Evolutionary conservation across 2,888 invertebrate genomes (phyloP).

Genomic region (Tillus elongatus): DNA sequence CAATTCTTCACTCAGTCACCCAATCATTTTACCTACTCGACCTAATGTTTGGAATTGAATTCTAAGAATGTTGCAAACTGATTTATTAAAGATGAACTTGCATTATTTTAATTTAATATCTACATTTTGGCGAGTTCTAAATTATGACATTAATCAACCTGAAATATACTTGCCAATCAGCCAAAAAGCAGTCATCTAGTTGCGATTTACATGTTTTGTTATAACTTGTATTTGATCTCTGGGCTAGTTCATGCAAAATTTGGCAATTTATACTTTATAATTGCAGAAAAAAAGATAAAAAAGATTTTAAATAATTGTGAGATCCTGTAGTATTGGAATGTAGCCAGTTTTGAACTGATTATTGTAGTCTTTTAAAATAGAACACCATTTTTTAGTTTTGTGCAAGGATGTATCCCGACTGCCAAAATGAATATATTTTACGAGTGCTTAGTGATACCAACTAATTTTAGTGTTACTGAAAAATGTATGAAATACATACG

Average conservation of each 20-base stretch:
- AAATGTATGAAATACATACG: conserved; percentile 20
- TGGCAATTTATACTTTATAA: no score
- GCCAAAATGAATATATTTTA: conserved; percentile 33
- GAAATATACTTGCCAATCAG: conserved; percentile 35
- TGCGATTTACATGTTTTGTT: conserved; percentile 23
- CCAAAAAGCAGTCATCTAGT: conserved; percentile 34
- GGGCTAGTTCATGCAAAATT: no score
- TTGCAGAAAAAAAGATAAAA: no score
- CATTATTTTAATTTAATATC: no score
- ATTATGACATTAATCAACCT: no score
- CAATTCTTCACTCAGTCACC: no score
- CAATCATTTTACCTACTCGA: no score
- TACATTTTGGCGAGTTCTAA: no score
- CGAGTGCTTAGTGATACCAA: conserved; percentile 37
- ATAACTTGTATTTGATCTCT: no score
- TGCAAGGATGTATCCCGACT: conserved; percentile 38
- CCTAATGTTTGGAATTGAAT: no score
- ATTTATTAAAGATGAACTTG: no score
- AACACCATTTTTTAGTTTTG: conserved; percentile 30
- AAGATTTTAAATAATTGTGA: conserved; percentile 39
- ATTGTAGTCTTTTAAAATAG: conserved; percentile 20
- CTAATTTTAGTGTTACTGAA: conserved; percentile 32
- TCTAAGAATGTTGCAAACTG: no score
- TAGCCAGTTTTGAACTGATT: conserved; percentile 36
- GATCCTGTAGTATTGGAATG: conserved; percentile 40